A percentile compares a stretch with the other conserved stretches of the same genome.
Evolutionary conservation across 2,888 invertebrate genomes (phyloP).

Genomic region (Noctua janthe): DNA sequence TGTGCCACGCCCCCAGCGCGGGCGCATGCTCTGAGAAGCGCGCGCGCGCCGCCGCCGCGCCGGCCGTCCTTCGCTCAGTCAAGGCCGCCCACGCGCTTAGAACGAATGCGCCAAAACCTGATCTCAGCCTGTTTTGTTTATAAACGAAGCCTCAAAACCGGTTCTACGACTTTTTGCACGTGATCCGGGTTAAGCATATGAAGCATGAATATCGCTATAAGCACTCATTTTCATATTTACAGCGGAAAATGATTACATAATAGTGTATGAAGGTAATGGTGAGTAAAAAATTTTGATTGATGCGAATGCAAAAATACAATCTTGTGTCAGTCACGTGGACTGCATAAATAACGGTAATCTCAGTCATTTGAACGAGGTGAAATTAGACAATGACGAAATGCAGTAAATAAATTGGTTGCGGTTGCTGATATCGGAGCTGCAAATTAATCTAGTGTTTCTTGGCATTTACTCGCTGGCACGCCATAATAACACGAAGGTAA

Average conservation of each 20-base stretch:
- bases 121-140: conserved; percentile 78
- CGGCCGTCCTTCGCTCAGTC: conserved; percentile 83
- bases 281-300: conserved; percentile 53
- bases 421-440: conserved; percentile 46
- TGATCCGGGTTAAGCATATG: conserved; percentile 54
- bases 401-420: conserved; percentile 58
- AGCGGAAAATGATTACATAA: conserved; percentile 26
- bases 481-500: conserved; percentile 72
- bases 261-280: conserved; percentile 39
- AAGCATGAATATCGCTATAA: conserved; percentile 26
- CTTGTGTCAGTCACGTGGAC: conserved; percentile 56
- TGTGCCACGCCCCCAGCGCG: conserved; percentile 78
- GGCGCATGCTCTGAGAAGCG: conserved; percentile 76
- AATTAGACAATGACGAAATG: conserved; percentile 52
- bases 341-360: conserved; percentile 45
- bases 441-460: conserved; percentile 67
- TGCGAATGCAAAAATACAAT: conserved; percentile 43
- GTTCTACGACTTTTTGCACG: conserved; percentile 69
- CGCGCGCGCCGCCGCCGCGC: conserved; percentile 57
- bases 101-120: conserved; percentile 77
- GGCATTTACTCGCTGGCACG: conserved; percentile 71
- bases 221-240: conserved; percentile 43
- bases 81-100: conserved; percentile 85
- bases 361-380: conserved; percentile 28
- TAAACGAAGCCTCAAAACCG: conserved; percentile 74